These are phyloP conservation scores for Quadroppia sp. DNA, from an alignment of 2,888 invertebrate species.

Conservation along the genomic window DNA sequence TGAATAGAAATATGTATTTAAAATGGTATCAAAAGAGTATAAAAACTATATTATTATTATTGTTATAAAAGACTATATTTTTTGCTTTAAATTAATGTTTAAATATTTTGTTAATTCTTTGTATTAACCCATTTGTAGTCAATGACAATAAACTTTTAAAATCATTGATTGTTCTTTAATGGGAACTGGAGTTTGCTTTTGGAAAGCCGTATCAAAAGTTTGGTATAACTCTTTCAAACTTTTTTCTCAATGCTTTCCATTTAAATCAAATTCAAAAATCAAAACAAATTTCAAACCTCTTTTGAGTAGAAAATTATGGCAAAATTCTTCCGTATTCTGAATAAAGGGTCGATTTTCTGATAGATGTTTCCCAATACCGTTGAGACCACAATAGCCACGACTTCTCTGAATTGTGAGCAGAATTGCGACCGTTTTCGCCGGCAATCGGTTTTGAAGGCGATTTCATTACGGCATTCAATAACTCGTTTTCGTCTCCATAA, in stretches of 20 bases:
- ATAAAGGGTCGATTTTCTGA: conserved; percentile 42
- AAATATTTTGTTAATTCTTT: conserved; percentile 35
- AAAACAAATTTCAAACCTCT: background rate
- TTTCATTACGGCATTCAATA: conserved; percentile 38
- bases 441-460: conserved; percentile 17
- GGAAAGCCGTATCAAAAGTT: conserved; percentile 42
- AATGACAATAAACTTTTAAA: conserved; percentile 29
- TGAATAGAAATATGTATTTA: background rate
- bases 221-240: background rate
- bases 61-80: conserved; percentile 34
- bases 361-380: conserved; percentile 43
- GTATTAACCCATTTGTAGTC: conserved; percentile 40
- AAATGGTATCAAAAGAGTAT: background rate
- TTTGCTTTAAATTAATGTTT: conserved; percentile 34
- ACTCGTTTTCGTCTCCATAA: conserved; percentile 39
- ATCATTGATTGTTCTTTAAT: conserved; percentile 41
- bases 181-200: conserved; percentile 36
- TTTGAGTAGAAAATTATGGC: conserved; percentile 21
- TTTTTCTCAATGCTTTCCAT: conserved; percentile 31
- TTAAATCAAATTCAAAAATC: background rate
- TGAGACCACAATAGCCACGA: conserved; percentile 42
- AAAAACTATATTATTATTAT: conserved; percentile 18
- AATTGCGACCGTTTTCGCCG: conserved; percentile 21
- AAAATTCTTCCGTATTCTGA: conserved; percentile 44
- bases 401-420: conserved; percentile 37